Evolutionary conservation across 2,797 vertebrate genomes (phyloP).

Genomic region (Chanos chanos): DNA sequence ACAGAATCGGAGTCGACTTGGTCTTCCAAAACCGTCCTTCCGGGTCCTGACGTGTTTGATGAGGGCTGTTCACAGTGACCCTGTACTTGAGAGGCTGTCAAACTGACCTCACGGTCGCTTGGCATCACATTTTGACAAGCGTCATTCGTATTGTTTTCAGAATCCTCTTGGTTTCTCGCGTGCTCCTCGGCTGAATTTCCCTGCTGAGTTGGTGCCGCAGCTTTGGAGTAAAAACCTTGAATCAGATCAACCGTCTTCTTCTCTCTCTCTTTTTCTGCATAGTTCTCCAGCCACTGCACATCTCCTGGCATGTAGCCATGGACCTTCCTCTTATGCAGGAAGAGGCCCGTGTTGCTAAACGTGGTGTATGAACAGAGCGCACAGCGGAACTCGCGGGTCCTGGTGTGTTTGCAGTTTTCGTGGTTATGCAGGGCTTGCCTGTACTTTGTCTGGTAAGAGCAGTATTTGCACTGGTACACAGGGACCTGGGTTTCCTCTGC

Average conservation of each 20-base stretch:
- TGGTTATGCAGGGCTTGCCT: conserved; percentile 91
- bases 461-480: conserved; percentile 85
- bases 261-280: conserved; percentile 78
- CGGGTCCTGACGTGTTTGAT: conserved; percentile 8
- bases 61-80: conserved; percentile 8
- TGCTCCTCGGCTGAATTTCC: conserved; percentile 28
- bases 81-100: neutral
- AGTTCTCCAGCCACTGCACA: conserved; percentile 85
- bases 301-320: conserved; percentile 91
- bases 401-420: conserved; percentile 96
- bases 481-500: conserved; percentile 62
- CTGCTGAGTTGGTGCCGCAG: neutral
- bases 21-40: neutral
- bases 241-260: conserved; percentile 55
- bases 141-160: conserved; percentile 1
- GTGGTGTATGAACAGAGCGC: conserved; percentile 88
- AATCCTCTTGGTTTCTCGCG: conserved; percentile 3
- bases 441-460: conserved; percentile 84
- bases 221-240: conserved; percentile 58
- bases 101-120: neutral
- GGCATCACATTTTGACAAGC: neutral
- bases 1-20: conserved; percentile 31
- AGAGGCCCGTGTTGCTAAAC: conserved; percentile 92
- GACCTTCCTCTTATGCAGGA: conserved; percentile 92
- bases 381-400: conserved; percentile 83